Base-by-base conservation (phyloP, 1,140 invertebrate species). In the Eciton burchellii region DNA sequence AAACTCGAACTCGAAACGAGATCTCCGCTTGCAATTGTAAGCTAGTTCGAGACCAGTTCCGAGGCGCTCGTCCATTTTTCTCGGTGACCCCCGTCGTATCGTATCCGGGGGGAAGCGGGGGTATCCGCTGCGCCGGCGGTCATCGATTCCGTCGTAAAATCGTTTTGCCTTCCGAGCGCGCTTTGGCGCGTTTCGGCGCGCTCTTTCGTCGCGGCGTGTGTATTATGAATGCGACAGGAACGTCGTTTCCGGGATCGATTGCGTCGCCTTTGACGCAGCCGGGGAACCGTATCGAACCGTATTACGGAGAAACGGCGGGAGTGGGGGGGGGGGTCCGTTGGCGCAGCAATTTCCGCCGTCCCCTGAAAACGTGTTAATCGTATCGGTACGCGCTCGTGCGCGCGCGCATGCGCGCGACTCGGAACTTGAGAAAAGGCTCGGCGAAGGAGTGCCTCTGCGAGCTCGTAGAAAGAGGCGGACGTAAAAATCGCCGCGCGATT, bases 21-120 rank as follows among this genome's bases (percentile, higher is more conserved):
- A 86, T 84, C 70, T 63, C 62, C 52, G 85, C 84, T 87, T 87
- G 82, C 86, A 77, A 84, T 88, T 84, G 82, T 84, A 88, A 87
- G 81, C n/a, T n/a, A n/a, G 60, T 77, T 81, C 81, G 63, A 56
- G 62, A 72, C 29, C 52, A 52, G 56, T 83, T 63, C 9, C 60
- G 21, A 43, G 73, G 70, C 47, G 47, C 24, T 4, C 52, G 57
- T 49, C 54, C 77, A 66, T 84, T 83, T 85, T 85, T 83, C 85
- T 65, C 65, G 43, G n/a, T 29, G n/a, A n/a, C n/a, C n/a, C 57
- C 16, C 81, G 62, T 65, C 49, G 35, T 24, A 81, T 86, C 85
- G n/a, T n/a, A n/a, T n/a, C n/a, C n/a, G 70, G 84, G 70, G 56
- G 76, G 82, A 76, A 35, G 35, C 35, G 35, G 60, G n/a, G 76